Evolutionary conservation across 2,797 vertebrate genomes (phyloP).

Genomic region (Falco berigora): DNA sequence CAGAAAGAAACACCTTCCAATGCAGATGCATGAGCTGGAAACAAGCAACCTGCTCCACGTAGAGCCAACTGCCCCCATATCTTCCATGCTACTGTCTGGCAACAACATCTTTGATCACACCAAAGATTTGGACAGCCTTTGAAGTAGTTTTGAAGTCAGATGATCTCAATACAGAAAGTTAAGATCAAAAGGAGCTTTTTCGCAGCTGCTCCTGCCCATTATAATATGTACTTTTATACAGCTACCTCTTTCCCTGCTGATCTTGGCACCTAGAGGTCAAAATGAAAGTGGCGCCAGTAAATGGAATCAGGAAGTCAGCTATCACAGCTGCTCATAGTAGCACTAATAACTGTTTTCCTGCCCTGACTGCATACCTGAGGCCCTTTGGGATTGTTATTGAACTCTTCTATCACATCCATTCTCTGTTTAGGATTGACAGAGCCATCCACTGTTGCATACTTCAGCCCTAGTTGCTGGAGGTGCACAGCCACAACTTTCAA

Average conservation of each 20-base stretch:
- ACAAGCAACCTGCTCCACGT: neutral
- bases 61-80: neutral
- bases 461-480: conserved; percentile 75
- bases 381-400: conserved; percentile 83
- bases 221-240: neutral
- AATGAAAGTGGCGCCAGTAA: neutral
- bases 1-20: neutral
- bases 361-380: conserved; percentile 77
- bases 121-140: neutral
- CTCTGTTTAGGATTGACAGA: conserved; percentile 86
- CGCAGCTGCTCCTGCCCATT: neutral
- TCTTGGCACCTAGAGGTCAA: neutral
- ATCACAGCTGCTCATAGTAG: neutral
- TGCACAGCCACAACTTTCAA: conserved; percentile 84
- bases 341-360: neutral
- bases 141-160: neutral
- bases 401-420: conserved; percentile 93
- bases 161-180: neutral
- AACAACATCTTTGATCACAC: neutral
- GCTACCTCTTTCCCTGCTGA: neutral
- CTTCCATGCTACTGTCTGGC: neutral
- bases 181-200: neutral
- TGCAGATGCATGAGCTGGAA: neutral
- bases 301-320: neutral
- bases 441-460: conserved; percentile 82